Evolutionary conservation across 92 coral and sea anemone species (phyloP), one percentile per base, ranked within the genome.

Genomic region (Muricea muricata): DNA sequence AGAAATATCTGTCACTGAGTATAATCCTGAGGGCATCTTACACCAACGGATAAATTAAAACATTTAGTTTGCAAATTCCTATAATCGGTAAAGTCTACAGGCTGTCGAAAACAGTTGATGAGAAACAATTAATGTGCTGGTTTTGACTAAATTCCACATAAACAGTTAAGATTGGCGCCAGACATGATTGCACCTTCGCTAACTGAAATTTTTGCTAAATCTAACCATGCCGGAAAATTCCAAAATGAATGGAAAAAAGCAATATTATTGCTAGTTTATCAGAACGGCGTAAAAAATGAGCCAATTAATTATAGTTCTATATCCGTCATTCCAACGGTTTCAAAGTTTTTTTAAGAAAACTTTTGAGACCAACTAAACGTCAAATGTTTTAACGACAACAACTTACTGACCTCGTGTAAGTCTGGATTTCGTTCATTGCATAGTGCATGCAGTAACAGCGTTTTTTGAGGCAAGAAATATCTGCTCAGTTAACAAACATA

Each of bases 301-400:
- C 39, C 63, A 15, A 61, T 50, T 41, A 85, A 85, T 69, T 85
- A 85, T 35, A 42, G 89, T n/a, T 61, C 83, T 18, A 85, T 85
- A 63, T 85, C 84, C 37, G 73, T 85, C 1, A 78, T 61, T 42
- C 26, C 83, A 20, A 52, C 60, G 65, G 65, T 85, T 31, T 60
- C 83, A 21, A 79, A 74, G 39, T 9, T 85, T 20, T 85, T 60
- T 24, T 69, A 60, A 41, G 23, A 55, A 45, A 58, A 77, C 23
- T 48, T 85, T 15, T 72, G 61, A 45, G 79, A 65, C 47, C 89
- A 75, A 55, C 70, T 85, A 26, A 26, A 60, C 40, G n/a, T n/a
- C 9, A 48, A 37, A 33, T 75, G 46, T 67, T 68, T 85, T 23
- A 47, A 35, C 21, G 67, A 76, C 15, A 33, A 77, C 63, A 48